Base-by-base conservation (phyloP, 30 jellyfish, hydroid and myxozoan genomes). In the Aurelia sp. region DNA sequence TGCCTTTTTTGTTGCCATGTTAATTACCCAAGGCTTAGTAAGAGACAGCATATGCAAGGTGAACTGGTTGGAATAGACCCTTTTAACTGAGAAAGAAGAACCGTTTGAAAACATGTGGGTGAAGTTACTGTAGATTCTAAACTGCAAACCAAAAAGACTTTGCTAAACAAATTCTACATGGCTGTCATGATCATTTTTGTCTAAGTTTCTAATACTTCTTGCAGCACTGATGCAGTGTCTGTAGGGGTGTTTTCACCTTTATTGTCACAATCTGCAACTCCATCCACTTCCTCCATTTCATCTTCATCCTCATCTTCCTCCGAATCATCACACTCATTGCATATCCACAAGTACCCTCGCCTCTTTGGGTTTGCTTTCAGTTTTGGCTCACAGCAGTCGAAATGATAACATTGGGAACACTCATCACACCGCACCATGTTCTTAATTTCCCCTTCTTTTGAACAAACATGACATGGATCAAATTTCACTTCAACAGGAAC, bases 331-430 rank as follows among this genome's bases (percentile, higher is more conserved):
- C 99, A 88, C 47, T 89, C 97, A 10, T 71, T 87, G 84, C 97
- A 94, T 13, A 88, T 66, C 97, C 97, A 94, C 67, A 92, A 86
- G 55, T 82, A 88, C 15, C 93, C 97, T 52, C 91, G 80, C 40
- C 80, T 76, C 66, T 95, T 88, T n/a, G 99, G 99, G 63, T 97
- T 84, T 31, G 72, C 84, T 44, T 72, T 84, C 48, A 84, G 82
- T 62, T 97, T 97, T 51, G 99, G 99, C 64, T 89, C 94, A 59
- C 95, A 84, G 67, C 99, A 95, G 15, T 80, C 72, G 63, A 95
- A 95, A 86, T 95, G 99, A 73, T 71, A 95, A 24, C 89, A 89
- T 24, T 85, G 60, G 51, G 58, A 19, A 63, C 99, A 95, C 16
- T 95, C 97, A 58, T 88, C 99, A 81, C 99, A 95, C 51, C 72